Evolutionary conservation across 2,888 invertebrate genomes (phyloP).

Genomic region (Drosophila pegasa): DNA sequence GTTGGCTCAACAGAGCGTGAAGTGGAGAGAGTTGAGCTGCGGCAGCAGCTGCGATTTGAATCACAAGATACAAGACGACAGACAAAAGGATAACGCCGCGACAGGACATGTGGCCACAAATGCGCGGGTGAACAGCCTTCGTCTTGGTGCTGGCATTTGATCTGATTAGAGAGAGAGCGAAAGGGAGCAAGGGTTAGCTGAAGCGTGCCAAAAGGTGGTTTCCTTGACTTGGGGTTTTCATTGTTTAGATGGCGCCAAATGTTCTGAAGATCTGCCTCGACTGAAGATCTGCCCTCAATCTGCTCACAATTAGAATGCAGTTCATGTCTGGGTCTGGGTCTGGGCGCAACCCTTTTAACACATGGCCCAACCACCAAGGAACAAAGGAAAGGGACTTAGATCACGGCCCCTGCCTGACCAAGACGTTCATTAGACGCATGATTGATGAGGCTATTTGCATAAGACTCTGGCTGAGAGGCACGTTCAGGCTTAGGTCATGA

Average conservation of each 20-base stretch:
- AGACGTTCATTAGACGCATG: constrained; percentile 64
- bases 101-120: constrained; percentile 67
- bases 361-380: constrained; percentile 17
- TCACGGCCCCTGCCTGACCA: constrained; percentile 22
- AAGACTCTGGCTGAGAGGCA: constrained; percentile 37
- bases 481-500: constrained; percentile 61
- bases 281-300: constrained; percentile 41
- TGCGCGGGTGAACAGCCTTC: constrained; percentile 56
- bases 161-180: constrained; percentile 30
- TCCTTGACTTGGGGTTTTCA: background rate
- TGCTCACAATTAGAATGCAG: constrained; percentile 65
- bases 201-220: constrained; percentile 8
- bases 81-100: constrained; percentile 11
- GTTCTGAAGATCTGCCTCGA: background rate
- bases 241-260: constrained; percentile 47
- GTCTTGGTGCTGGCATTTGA: constrained; percentile 45
- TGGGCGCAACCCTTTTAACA: constrained; percentile 37
- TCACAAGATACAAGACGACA: constrained; percentile 19
- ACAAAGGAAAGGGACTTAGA: constrained; percentile 9
- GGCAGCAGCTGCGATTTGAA: constrained; percentile 50
- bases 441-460: constrained; percentile 76
- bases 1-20: constrained; percentile 9
- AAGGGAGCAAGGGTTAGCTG: constrained; percentile 10
- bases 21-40: constrained; percentile 3
- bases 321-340: constrained; percentile 49